These are phyloP conservation scores for Scytalopus superciliaris DNA, from an alignment of 2,113 vertebrate genomes.

Conservation along the genomic window DNA sequence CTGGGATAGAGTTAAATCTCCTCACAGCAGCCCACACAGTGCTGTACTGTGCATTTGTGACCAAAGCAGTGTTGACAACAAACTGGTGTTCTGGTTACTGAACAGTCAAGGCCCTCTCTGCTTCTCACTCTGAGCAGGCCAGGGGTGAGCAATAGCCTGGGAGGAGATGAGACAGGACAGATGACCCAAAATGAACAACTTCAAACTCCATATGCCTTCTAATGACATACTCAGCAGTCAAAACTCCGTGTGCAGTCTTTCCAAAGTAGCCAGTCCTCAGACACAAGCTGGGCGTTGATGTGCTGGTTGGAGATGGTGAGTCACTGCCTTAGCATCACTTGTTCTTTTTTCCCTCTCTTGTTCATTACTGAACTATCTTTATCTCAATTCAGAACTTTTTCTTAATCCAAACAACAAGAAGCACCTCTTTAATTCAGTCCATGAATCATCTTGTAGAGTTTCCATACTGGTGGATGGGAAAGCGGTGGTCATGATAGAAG, in stretches of 20 bases:
- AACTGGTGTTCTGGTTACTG: not conserved
- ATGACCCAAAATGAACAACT: not conserved
- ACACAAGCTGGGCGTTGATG: not conserved
- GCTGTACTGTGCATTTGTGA: not conserved
- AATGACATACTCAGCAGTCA: not conserved
- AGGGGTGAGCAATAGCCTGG: not conserved
- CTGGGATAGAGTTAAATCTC: not conserved
- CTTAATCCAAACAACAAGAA: not conserved
- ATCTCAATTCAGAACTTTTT: not conserved
- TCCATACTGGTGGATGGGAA: not conserved
- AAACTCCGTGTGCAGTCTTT: not conserved
- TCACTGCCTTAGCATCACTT: not conserved
- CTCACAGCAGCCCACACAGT: rapidly evolving
- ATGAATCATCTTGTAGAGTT: not conserved
- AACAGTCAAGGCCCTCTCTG: not conserved
- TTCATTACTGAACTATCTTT: not conserved
- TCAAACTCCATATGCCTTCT: not conserved
- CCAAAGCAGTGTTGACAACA: not conserved
- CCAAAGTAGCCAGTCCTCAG: not conserved
- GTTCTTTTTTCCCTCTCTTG: not conserved
- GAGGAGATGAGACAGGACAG: not conserved
- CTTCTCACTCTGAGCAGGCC: not conserved
- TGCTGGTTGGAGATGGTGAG: not conserved
- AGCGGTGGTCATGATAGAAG: rapidly evolving
- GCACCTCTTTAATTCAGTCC: not conserved